These are phyloP conservation scores for Bos indicus DNA, from an alignment of 2,113 vertebrate species.

Conservation along the genomic window DNA sequence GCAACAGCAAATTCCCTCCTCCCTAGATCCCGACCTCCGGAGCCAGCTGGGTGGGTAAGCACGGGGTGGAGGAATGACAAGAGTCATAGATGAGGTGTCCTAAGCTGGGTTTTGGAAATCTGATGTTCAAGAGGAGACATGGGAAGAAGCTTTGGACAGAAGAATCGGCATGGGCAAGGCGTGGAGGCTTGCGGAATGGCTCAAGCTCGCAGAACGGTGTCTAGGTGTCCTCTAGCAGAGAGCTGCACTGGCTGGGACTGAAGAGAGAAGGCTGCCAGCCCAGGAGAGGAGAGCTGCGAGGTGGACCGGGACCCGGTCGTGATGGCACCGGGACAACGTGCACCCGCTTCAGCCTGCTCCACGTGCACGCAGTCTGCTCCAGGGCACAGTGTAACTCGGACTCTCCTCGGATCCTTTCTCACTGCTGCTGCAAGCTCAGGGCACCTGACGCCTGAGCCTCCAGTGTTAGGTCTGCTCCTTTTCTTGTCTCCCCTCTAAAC, in stretches of 20 bases:
- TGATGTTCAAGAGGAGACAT: background rate
- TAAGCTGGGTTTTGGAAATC: background rate
- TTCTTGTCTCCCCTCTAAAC: background rate
- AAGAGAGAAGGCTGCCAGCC: background rate
- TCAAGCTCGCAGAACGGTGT: background rate
- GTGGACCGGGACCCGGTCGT: rapidly evolving
- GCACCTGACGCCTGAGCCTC: background rate
- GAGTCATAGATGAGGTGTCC: background rate
- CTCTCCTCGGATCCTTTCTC: background rate
- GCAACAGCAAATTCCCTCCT: background rate
- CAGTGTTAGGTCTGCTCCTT: background rate
- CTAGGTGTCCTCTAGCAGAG: background rate
- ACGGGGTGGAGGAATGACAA: background rate
- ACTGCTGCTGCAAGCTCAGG: background rate
- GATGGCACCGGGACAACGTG: rapidly evolving
- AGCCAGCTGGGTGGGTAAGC: background rate
- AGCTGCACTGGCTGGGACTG: background rate
- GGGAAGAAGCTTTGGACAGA: background rate
- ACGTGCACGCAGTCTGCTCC: rapidly evolving
- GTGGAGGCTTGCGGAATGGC: rapidly evolving
- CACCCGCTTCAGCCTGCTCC: rapidly evolving
- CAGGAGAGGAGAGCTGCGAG: background rate
- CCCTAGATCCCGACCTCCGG: background rate
- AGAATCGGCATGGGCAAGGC: background rate
- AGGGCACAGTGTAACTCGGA: rapidly evolving